Percentiles rank a stretch among this genome's conserved stretches.
Conservation (phyloP, 2,797 vertebrate genomes). For the Sebastes oblongus region DNA sequence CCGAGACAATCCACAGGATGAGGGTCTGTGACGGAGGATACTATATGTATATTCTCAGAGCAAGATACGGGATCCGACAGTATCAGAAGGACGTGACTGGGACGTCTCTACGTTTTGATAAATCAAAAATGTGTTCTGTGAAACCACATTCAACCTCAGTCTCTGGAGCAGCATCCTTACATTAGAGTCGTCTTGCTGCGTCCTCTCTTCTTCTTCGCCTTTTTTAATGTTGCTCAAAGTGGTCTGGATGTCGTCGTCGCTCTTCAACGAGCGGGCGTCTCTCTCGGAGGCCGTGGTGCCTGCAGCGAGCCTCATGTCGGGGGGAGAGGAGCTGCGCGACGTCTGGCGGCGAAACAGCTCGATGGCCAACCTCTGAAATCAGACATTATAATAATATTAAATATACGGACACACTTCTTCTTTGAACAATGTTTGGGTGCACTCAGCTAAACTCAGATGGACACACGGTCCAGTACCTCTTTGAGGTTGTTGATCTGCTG, state of each 20-base stretch:
- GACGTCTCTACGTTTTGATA: not conserved
- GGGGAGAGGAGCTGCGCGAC: slow-evolving; percentile 91
- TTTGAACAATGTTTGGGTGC: not conserved
- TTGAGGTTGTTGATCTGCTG: slow-evolving; percentile 99
- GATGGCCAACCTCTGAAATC: slow-evolving; percentile 90
- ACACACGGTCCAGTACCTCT: slow-evolving; percentile 80
- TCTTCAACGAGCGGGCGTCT: slow-evolving; percentile 84
- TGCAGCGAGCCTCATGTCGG: slow-evolving; percentile 84
- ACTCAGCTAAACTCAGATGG: too few species aligned
- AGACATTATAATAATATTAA: not conserved
- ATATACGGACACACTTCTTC: not conserved
- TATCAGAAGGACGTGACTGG: not conserved
- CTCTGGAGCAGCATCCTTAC: slow-evolving; percentile 74
- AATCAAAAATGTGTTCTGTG: not conserved
- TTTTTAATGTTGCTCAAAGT: slow-evolving; percentile 80
- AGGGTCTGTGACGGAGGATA: not conserved
- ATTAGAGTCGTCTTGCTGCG: slow-evolving; percentile 92
- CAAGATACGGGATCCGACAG: not conserved
- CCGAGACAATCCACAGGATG: not conserved
- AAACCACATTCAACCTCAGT: not conserved
- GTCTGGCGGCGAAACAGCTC: slow-evolving; percentile 94
- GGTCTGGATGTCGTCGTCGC: slow-evolving; percentile 81
- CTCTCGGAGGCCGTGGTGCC: slow-evolving; percentile 87
- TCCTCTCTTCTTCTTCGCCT: slow-evolving; percentile 84
- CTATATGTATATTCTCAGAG: not conserved